Evolutionary conservation across 2,113 vertebrate genomes (phyloP).

Genomic region (Macquaria ambigua): DNA sequence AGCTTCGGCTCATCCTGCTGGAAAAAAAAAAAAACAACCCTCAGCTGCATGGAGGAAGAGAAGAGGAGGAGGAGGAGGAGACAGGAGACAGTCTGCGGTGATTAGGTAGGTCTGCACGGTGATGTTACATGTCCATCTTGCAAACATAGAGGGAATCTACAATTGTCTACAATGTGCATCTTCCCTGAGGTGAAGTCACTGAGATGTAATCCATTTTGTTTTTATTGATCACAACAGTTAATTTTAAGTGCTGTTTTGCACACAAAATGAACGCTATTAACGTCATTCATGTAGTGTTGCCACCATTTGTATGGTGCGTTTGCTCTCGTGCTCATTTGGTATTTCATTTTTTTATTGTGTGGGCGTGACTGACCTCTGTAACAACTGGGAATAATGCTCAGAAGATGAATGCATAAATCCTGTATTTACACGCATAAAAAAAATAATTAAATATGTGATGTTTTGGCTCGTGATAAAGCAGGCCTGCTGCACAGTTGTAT

Average conservation of each 20-base stretch:
- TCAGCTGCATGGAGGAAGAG: slow-evolving; percentile 12
- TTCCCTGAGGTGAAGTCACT: neutral
- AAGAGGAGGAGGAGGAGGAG: slow-evolving; percentile 37
- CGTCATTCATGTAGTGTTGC: neutral
- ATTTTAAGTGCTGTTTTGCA: neutral
- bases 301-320: accelerated
- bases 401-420: neutral
- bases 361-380: neutral
- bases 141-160: neutral
- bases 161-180: neutral
- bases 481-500: slow-evolving; percentile 14
- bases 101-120: slow-evolving; percentile 74
- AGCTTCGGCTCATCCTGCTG: slow-evolving; percentile 18
- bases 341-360: neutral
- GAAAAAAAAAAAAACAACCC: slow-evolving; percentile 7
- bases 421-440: neutral
- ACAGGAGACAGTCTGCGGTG: slow-evolving; percentile 41
- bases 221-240: neutral
- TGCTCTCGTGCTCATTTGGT: neutral
- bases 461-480: slow-evolving; percentile 7
- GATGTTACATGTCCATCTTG: slow-evolving; percentile 2
- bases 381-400: neutral
- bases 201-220: neutral
- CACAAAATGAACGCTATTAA: neutral
- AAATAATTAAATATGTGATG: neutral